Evolutionary conservation across 1,140 invertebrate species (phyloP).

Genomic region (Parapsyche elsis): DNA sequence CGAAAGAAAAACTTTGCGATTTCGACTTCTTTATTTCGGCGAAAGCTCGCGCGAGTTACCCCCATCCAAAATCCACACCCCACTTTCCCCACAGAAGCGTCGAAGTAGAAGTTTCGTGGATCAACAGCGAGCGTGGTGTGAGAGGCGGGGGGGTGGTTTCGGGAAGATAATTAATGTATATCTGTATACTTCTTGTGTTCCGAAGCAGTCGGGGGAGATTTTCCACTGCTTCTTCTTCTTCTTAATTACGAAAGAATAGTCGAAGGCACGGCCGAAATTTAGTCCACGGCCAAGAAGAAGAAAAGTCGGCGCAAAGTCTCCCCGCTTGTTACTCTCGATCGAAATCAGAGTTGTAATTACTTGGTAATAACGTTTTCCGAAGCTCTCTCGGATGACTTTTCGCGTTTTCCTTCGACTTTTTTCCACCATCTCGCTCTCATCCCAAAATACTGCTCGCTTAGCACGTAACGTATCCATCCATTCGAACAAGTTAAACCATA

Average conservation of each 20-base stretch:
- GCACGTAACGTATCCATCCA: too few species aligned
- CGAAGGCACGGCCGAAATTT: not conserved
- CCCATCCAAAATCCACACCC: not conserved
- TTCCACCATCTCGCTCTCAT: not conserved
- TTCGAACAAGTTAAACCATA: too few species aligned
- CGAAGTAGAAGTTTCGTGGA: slow-evolving; percentile 20
- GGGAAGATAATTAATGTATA: slow-evolving; percentile 37
- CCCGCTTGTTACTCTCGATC: slow-evolving; percentile 24
- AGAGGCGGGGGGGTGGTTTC: not conserved
- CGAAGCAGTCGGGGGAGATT: slow-evolving; percentile 17
- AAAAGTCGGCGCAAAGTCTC: slow-evolving; percentile 1
- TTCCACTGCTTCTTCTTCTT: slow-evolving; percentile 28
- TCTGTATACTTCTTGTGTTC: slow-evolving; percentile 15
- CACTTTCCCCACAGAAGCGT: not conserved
- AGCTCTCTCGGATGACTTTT: slow-evolving; percentile 34
- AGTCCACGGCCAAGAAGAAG: not conserved
- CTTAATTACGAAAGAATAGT: slow-evolving; percentile 46
- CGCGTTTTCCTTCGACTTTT: slow-evolving; percentile 18
- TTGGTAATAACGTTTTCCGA: slow-evolving; percentile 42
- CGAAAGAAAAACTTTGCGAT: slow-evolving; percentile 49
- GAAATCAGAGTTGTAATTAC: slow-evolving; percentile 45
- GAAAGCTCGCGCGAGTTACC: too few species aligned
- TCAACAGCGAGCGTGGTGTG: not conserved
- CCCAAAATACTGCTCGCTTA: too few species aligned
- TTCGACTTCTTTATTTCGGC: slow-evolving; percentile 16